A percentile compares a stretch with the other conserved stretches of the same genome.
Evolutionary conservation across 1,140 invertebrate species (phyloP).

Genomic region (Pinna nobilis): DNA sequence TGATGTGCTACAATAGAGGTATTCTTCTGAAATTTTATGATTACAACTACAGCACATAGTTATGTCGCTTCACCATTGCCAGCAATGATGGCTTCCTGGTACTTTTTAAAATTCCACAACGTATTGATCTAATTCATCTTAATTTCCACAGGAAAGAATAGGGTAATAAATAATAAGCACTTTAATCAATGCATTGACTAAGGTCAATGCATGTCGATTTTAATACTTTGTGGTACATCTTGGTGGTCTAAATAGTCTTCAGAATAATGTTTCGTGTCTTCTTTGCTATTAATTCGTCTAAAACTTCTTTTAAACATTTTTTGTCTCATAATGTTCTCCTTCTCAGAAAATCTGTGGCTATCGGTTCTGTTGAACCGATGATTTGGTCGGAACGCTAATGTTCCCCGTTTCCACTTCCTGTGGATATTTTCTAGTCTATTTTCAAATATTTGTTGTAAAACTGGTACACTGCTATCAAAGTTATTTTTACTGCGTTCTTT

Average conservation of each 20-base stretch:
- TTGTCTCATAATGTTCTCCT: slow-evolving; percentile 54
- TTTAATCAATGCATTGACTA: too few relatives aligned
- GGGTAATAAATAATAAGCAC: too few relatives aligned
- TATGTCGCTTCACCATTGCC: too few relatives aligned
- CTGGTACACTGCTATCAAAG: slow-evolving; percentile 50
- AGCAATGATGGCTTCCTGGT: too few relatives aligned
- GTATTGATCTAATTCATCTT: too few relatives aligned
- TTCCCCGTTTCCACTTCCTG: slow-evolving; percentile 57
- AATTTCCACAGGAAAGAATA: too few relatives aligned
- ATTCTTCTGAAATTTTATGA: too few relatives aligned
- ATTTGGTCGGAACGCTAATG: slow-evolving; percentile 44
- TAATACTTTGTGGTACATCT: background rate
- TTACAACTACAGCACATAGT: too few relatives aligned
- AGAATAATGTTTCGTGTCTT: too few relatives aligned
- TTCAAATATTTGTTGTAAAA: slow-evolving; percentile 67
- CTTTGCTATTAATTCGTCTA: slow-evolving; percentile 42
- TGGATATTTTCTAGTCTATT: slow-evolving; percentile 64
- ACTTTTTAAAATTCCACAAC: too few relatives aligned
- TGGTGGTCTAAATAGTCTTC: too few relatives aligned
- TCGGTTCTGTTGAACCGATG: slow-evolving; percentile 41
- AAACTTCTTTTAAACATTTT: slow-evolving; percentile 59
- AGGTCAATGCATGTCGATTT: background rate
- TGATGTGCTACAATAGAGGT: too few relatives aligned
- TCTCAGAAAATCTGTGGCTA: slow-evolving; percentile 48
- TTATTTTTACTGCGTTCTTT: slow-evolving; percentile 16